Conservation (phyloP, 1,140 invertebrate genomes). For the Drosophila simulans region DNA sequence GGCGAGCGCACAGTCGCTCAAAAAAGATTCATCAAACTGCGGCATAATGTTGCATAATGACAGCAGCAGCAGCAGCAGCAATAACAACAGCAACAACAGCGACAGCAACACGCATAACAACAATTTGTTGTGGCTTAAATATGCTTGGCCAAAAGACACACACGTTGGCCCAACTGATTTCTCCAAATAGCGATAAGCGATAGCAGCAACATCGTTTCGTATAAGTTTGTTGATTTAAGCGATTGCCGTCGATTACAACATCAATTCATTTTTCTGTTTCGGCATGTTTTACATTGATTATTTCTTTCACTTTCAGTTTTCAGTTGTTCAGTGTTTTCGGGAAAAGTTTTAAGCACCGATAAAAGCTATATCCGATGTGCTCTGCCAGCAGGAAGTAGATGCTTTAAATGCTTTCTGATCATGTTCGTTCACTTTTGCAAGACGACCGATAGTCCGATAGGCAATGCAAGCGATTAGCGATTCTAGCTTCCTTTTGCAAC, state of each 20-base stretch:
- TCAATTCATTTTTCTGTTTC: neutral
- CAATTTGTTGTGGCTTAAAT: constrained; percentile 18
- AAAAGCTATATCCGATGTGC: neutral
- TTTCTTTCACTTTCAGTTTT: constrained; percentile 4
- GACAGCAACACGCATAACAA: constrained; percentile 21
- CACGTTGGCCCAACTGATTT: neutral
- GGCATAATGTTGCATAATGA: constrained; percentile 80
- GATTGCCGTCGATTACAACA: constrained; percentile 18
- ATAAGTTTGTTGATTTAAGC: constrained; percentile 5
- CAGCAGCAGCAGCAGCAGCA: constrained; percentile 18
- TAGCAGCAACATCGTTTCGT: constrained; percentile 2
- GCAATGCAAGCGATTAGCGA: neutral
- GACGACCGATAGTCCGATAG: neutral
- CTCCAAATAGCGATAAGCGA: constrained; percentile 24
- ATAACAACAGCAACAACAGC: constrained; percentile 8
- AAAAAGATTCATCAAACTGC: constrained; percentile 82
- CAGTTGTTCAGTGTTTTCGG: neutral
- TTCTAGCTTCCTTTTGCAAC: neutral
- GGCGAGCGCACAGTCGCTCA: constrained; percentile 73
- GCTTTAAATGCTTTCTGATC: neutral
- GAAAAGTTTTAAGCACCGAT: neutral
- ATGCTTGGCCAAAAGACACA: neutral
- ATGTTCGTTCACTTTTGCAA: neutral
- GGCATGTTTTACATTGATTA: constrained; percentile 1
- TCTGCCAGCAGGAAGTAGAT: neutral